phyloP scores from a whole-genome alignment of 2,797 vertebrate species.

The Atherinosoma microstoma region DNA sequence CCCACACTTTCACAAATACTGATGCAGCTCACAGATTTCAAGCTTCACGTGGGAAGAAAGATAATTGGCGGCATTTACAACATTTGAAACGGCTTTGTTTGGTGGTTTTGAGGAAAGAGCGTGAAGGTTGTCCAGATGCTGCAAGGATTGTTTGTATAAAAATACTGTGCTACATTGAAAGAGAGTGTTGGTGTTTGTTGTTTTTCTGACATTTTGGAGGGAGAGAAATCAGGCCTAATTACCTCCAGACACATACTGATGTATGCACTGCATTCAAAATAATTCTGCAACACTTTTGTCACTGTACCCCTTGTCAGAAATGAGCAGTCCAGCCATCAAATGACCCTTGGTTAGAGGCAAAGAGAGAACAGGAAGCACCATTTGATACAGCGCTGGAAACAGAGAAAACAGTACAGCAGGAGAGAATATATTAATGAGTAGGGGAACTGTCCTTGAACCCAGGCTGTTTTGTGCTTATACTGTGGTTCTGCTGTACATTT shows the following conservation, averaged over 20 bases:
- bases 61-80: constrained; percentile 41
- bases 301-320: constrained; percentile 51
- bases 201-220: constrained; percentile 75
- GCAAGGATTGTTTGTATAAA: constrained; percentile 48
- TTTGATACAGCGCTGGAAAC: constrained; percentile 47
- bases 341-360: constrained; percentile 40
- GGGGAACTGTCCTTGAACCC: constrained; percentile 80
- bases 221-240: constrained; percentile 77
- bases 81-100: constrained; percentile 26
- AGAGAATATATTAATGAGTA: constrained; percentile 76
- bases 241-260: constrained; percentile 71
- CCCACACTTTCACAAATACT: constrained; percentile 19
- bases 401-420: constrained; percentile 63
- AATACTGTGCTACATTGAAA: constrained; percentile 37
- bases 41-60: background rate
- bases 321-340: constrained; percentile 64
- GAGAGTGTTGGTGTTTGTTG: constrained; percentile 70
- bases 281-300: constrained; percentile 52
- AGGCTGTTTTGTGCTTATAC: constrained; percentile 50
- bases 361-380: constrained; percentile 35
- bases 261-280: constrained; percentile 75
- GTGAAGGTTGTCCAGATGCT: constrained; percentile 54
- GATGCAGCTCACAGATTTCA: constrained; percentile 4
- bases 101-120: constrained; percentile 25
- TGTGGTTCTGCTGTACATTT: constrained; percentile 56